phyloP scores from a whole-genome alignment of 2,888 invertebrate genomes.

The Eudasyphora cyanicolor region DNA sequence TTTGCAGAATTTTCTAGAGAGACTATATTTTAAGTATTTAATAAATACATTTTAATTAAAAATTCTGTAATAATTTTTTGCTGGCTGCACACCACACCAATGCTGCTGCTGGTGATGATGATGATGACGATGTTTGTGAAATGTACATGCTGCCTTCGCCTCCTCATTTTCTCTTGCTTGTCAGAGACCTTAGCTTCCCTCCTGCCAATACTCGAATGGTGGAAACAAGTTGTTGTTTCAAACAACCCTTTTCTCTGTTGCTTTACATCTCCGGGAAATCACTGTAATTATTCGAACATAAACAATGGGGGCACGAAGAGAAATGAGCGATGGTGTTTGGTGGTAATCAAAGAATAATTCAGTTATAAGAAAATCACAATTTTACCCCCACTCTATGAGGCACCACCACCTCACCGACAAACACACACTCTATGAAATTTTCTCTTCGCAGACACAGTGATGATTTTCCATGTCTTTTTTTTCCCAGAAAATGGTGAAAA shows the following conservation, averaged over 20 bases:
- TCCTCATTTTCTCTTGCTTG: neutral
- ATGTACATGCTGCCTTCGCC: conserved; percentile 35
- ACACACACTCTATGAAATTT: neutral
- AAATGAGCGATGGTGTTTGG: conserved; percentile 28
- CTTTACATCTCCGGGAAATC: neutral
- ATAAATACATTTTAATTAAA: conserved; percentile 64
- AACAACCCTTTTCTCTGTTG: conserved; percentile 50
- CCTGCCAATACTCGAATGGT: neutral
- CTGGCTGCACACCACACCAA: neutral
- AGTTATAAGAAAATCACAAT: conserved; percentile 75
- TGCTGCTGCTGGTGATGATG: neutral
- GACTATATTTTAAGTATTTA: conserved; percentile 40
- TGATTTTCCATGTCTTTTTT: conserved; percentile 35
- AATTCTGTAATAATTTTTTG: conserved; percentile 10
- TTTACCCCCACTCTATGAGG: conserved; percentile 68
- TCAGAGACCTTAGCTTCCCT: neutral
- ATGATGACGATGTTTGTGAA: conserved; percentile 4
- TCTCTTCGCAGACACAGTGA: conserved; percentile 21
- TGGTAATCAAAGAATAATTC: conserved; percentile 76
- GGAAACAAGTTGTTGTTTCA: no score
- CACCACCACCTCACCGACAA: neutral
- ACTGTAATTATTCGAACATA: conserved; percentile 30
- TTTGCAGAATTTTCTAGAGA: conserved; percentile 23
- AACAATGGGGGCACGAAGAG: conserved; percentile 47
- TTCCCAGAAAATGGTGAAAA: conserved; percentile 37